Percentiles rank a stretch among this genome's conserved stretches.
Conservation (phyloP, 2,113 vertebrate species). For the Merops nubicus region DNA sequence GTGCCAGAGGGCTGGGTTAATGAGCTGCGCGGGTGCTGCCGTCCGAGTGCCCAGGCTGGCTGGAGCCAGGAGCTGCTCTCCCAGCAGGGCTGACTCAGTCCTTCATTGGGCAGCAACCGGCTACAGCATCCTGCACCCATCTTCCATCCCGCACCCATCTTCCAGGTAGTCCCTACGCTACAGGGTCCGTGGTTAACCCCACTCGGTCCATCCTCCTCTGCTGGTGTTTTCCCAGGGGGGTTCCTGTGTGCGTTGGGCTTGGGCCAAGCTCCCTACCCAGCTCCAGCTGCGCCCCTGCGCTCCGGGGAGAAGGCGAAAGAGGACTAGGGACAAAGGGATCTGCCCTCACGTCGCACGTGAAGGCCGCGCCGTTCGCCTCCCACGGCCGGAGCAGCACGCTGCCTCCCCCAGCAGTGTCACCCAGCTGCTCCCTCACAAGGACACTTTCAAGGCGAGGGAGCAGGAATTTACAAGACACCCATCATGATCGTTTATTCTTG, state of each 20-base stretch:
- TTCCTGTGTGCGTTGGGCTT: fast-evolving
- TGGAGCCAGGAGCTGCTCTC: constrained; percentile 35
- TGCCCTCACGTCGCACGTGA: fast-evolving
- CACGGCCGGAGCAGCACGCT: fast-evolving
- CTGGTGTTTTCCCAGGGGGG: fast-evolving
- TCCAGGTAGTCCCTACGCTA: neutral
- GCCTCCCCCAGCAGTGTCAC: neutral
- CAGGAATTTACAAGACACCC: neutral
- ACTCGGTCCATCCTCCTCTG: neutral
- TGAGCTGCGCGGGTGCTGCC: neutral
- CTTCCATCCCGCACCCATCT: neutral
- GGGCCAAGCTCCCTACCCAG: neutral
- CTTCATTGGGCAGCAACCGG: neutral
- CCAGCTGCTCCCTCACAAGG: neutral
- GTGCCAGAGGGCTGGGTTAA: neutral
- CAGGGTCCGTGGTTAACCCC: neutral
- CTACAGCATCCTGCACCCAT: neutral
- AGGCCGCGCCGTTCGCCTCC: fast-evolving
- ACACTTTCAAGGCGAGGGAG: neutral
- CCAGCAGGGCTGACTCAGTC: constrained; percentile 31
- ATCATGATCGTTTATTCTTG: neutral
- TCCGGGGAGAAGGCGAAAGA: neutral
- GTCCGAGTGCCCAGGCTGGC: neutral
- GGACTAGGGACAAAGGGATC: fast-evolving
- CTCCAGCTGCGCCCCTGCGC: neutral